A percentile compares a stretch with the other conserved stretches of the same genome.
Evolutionary conservation across 2,888 invertebrate genomes (phyloP).

Genomic region (Heliconius sara): DNA sequence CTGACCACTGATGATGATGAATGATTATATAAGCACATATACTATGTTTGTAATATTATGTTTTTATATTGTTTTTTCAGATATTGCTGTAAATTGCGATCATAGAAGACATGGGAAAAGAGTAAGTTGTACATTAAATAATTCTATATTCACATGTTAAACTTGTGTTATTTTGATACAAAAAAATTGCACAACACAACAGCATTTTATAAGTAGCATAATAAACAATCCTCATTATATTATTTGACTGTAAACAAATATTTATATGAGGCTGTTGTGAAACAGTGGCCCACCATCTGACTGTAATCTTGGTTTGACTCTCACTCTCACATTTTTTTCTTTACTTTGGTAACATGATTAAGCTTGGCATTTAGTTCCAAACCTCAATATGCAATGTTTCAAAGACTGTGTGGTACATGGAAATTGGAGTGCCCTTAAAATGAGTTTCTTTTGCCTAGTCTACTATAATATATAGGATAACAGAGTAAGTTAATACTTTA

Average conservation of each 20-base stretch:
- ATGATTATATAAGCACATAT: background rate
- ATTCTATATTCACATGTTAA: background rate
- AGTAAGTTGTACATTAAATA: slow-evolving; percentile 47
- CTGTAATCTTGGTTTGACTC: too few species aligned
- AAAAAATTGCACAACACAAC: background rate
- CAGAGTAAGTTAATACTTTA: too few species aligned
- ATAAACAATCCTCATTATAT: too few species aligned
- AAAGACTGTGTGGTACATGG: background rate
- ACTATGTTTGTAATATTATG: background rate
- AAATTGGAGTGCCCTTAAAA: background rate
- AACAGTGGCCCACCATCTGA: too few species aligned
- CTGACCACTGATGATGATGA: background rate
- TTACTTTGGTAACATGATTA: too few species aligned
- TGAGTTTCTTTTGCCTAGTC: too few species aligned
- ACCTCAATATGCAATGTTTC: too few species aligned
- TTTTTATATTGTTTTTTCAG: slow-evolving; percentile 38
- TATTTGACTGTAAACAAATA: too few species aligned
- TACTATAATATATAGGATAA: too few species aligned
- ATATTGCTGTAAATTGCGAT: slow-evolving; percentile 14
- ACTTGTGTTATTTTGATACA: background rate
- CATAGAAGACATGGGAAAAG: slow-evolving; percentile 52
- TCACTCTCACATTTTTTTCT: too few species aligned
- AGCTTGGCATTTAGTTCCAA: too few species aligned
- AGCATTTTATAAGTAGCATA: background rate
- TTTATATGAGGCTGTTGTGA: too few species aligned